Base-by-base conservation (phyloP, 2,888 invertebrate genomes). In the Cheiracanthium punctorium region DNA sequence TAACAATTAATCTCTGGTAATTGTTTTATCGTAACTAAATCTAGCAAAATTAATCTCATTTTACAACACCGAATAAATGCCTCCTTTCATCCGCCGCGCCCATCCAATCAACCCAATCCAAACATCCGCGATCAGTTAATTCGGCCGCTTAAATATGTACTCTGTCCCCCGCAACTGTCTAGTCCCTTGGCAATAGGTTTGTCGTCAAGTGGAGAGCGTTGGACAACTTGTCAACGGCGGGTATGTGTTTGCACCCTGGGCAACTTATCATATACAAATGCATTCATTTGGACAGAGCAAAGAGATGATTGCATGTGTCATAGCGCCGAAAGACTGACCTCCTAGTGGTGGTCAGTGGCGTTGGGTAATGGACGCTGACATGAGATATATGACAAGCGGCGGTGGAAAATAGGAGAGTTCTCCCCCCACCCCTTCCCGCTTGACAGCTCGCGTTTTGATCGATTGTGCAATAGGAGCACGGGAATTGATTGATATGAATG, bases 301-400 rank as follows among this genome's bases (percentile, higher is more conserved):
- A 43, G 33, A 43, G 75, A 70, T 72, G 82, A 84, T 84, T 84
- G 82, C 71, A 72, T 72, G 79, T 74, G 84, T 79, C 79, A 85
- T 69, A 65, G 84, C 73, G 41, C 43, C 37, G 30, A 77, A 84
- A 76, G 82, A 76, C 82, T 74, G 84, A 84, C 84, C 84, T 84
- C 77, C 77, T 69, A 67, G 79, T n/a, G 24, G 20, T 37, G 32
- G 69, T 69, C 69, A 69, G 70, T 58, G 20, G 64, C 33, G 65
- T 32, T 24, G 28, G 33, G 69, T 24, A 37, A 24, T 37, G 37
- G 37, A 69, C 24, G 69, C 58, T 24, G 58, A 58, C 24, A 58
- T 58, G 20, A 58, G 24, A 58, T 20, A 58, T n/a, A 12, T 24
- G 58, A 17, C 24, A 24, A 37, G 48, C 48, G 17, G 7, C 14